Percentiles rank a stretch among this genome's conserved stretches.
Conservation (phyloP, 2,797 vertebrate genomes). For the Lepidocolaptes lacrymiger region DNA sequence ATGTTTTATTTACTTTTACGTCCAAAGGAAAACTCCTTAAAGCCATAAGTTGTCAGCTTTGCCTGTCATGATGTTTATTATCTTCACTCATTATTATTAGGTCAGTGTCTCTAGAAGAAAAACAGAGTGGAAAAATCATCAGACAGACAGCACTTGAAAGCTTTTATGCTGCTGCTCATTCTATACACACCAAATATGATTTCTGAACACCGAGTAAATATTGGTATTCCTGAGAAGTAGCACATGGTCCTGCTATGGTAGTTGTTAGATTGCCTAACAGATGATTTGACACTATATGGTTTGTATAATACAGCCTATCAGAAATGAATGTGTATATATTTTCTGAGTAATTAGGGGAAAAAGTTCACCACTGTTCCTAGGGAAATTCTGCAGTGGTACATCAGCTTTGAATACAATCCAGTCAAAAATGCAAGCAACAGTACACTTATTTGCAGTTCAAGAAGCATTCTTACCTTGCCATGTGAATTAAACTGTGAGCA, state of each 20-base stretch:
- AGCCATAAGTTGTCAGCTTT: not conserved
- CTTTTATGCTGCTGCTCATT: not conserved
- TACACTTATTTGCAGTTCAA: not conserved
- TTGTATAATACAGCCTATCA: not conserved
- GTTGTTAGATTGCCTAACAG: not conserved
- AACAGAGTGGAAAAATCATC: not conserved
- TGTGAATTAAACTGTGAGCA: not conserved
- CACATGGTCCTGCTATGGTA: not conserved
- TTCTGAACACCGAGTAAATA: not conserved
- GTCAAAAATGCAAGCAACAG: not conserved
- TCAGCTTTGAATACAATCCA: not conserved
- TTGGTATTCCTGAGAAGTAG: not conserved
- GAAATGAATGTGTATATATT: not conserved
- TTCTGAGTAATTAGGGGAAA: not conserved
- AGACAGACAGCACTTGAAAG: not conserved
- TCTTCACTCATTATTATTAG: conserved; percentile 26
- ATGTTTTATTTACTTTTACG: not conserved
- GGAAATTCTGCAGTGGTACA: not conserved
- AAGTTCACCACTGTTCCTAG: not conserved
- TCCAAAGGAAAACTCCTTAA: not conserved
- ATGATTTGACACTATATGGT: not conserved
- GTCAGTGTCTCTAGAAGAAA: not conserved
- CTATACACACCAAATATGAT: not conserved
- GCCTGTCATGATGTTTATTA: not conserved
- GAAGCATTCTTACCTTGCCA: not conserved